Evolutionary conservation across 2,113 vertebrate genomes (phyloP), one percentile per base, ranked within the genome.

Genomic region (Pluvianellus socialis): DNA sequence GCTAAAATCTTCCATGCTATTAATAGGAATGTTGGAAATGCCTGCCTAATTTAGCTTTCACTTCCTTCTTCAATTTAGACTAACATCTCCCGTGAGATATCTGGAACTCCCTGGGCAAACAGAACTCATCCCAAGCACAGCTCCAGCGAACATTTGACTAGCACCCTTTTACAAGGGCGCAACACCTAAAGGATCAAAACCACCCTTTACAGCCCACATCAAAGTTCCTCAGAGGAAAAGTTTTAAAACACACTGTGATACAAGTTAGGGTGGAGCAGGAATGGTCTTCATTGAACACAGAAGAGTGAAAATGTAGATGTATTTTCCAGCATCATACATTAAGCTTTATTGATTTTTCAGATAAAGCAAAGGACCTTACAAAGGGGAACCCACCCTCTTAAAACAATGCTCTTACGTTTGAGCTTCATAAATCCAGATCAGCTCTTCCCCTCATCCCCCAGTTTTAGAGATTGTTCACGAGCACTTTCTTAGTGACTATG

Each of bases 1-100:
- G 71, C 92, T 83, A 95, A 95, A 95, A 93, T 83, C 55, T 33
- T 93, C 85, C 88, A 90, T 30, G 24, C 88, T 96, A 95, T 88
- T 92, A 90, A 93, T 80, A 95, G 90, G 75, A 66, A 94, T 50
- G 85, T 85, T 94, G 74, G 67, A 96, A 95, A 95, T 90, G 88
- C 71, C 86, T 96, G 92, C 88, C 59, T 58, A 72, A 88, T 93
- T 97, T 97, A 97, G 94, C 66, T 92, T 85, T 92, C 73, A 91
- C 74, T 96, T 96, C 92, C 93, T 94, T 87, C 88, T 95, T 77
- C 87, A 92, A 83, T 79, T 92, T 86, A 90, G 85, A 76, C 79
- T 82, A 95, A 73, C 79, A 55, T 79, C 15, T 94, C 88, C 90
- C 92, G 73, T 12, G 81, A 85, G 86, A 61, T 79, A 94, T 42